phyloP scores from a whole-genome alignment of 2,888 invertebrate species.

The Mimachlamys varia region DNA sequence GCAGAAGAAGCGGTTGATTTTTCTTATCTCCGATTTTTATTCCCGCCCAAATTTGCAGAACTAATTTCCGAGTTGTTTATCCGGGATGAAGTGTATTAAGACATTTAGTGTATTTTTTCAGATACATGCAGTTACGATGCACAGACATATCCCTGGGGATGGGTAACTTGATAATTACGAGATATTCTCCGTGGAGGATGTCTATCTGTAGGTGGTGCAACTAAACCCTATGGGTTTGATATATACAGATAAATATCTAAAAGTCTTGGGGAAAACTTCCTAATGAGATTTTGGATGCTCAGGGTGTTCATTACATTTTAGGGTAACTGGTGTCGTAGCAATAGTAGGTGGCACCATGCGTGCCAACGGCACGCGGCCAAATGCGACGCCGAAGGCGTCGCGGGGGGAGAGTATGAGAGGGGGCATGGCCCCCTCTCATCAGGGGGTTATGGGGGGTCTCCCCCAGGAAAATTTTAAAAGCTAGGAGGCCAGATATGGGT shows the following conservation, averaged over 20 bases:
- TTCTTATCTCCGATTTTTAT: neutral
- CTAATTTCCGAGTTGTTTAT: constrained; percentile 4
- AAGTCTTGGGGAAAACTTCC: neutral
- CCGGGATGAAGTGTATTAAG: neutral
- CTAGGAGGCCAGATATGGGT: no score
- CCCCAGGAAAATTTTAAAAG: no score
- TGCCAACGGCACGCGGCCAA: no score
- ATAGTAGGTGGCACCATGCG: no score
- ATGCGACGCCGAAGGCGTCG: no score
- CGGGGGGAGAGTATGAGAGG: no score
- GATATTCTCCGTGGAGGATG: neutral
- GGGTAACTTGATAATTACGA: neutral
- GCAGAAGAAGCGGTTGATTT: neutral
- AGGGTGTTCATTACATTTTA: no score
- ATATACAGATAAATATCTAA: neutral
- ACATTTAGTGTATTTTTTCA: neutral
- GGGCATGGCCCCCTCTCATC: no score
- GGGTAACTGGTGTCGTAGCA: no score
- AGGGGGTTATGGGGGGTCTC: no score
- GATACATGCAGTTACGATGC: neutral
- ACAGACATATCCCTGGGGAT: neutral
- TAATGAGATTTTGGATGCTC: neutral
- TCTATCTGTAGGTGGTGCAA: neutral
- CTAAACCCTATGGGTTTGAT: neutral
- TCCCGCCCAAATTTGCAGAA: neutral